A percentile compares a stretch with the other conserved stretches of the same genome.
phyloP scores from a whole-genome alignment of 2,888 invertebrate genomes.

The Carpatolechia fugitivella region DNA sequence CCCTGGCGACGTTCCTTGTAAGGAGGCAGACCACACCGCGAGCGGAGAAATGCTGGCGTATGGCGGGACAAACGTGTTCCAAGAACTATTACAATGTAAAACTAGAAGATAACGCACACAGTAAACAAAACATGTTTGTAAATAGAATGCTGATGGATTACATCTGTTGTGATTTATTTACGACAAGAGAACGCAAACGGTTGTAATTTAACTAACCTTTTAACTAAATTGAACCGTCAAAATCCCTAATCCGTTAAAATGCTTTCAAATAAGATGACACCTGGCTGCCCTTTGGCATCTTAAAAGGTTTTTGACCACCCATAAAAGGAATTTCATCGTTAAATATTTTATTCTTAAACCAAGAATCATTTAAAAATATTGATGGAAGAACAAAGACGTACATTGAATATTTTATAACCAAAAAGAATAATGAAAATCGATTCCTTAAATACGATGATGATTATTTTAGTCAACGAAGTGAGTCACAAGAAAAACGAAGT shows the following conservation, averaged over 20 bases:
- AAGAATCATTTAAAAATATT: not conserved
- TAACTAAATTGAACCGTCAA: not conserved
- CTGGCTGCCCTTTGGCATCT: slow-evolving; percentile 5
- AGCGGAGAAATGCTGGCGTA: slow-evolving; percentile 30
- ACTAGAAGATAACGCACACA: not conserved
- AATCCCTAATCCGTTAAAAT: not conserved
- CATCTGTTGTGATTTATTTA: slow-evolving; percentile 2
- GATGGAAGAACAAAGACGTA: not conserved
- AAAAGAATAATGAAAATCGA: not conserved
- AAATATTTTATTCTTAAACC: not conserved
- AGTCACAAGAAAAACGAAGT: slow-evolving; percentile 64
- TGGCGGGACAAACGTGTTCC: slow-evolving; percentile 16
- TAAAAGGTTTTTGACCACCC: slow-evolving; percentile 8
- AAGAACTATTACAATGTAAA: slow-evolving; percentile 16
- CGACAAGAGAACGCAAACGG: not conserved
- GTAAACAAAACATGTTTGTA: not conserved
- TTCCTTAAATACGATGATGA: slow-evolving; percentile 23
- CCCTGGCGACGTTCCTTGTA: slow-evolving; percentile 42
- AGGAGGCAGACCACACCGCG: slow-evolving; percentile 48
- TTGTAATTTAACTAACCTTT: not conserved
- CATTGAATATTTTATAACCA: not conserved
- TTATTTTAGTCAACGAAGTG: slow-evolving; percentile 59
- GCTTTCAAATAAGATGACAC: slow-evolving; percentile 1
- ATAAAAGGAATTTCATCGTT: not conserved
- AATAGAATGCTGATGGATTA: slow-evolving; percentile 10